Percentiles rank a stretch among this genome's conserved stretches.
These are phyloP conservation scores for Drosophila bifasciata DNA, from an alignment of 1,140 invertebrate species.

Conservation along the genomic window DNA sequence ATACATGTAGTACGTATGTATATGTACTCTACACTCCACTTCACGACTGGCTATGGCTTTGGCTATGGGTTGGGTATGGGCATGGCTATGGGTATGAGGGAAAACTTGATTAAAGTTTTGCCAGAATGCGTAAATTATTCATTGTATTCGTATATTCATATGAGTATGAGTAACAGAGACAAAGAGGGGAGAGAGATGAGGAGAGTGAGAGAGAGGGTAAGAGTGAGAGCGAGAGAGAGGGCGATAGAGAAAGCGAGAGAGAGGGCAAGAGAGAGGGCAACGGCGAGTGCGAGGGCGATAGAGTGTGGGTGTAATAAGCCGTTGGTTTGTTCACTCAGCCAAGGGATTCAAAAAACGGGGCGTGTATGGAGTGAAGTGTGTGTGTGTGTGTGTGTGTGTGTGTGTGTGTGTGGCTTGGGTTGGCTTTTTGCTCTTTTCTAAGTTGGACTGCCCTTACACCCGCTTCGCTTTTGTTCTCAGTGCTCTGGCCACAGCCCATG, in stretches of 20 bases:
- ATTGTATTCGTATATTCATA: conserved; percentile 17
- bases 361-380: conserved; percentile 1
- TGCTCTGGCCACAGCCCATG: neutral
- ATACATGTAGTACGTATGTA: no score
- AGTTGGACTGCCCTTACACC: neutral
- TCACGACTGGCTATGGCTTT: no score
- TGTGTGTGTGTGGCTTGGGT: no score
- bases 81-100: conserved; percentile 7
- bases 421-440: neutral
- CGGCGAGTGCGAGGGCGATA: no score
- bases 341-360: conserved; percentile 7
- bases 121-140: conserved; percentile 48
- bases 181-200: no score
- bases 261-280: no score
- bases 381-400: neutral
- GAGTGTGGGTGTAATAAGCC: neutral
- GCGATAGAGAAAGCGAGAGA: no score
- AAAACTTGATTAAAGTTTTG: conserved; percentile 41
- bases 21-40: no score
- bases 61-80: neutral
- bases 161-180: no score
- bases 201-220: no score
- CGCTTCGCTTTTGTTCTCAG: no score
- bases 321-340: neutral
- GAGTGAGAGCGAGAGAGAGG: no score